These are phyloP conservation scores for Camelus dromedarius DNA, from an alignment of 2,113 vertebrate species.

Conservation along the genomic window DNA sequence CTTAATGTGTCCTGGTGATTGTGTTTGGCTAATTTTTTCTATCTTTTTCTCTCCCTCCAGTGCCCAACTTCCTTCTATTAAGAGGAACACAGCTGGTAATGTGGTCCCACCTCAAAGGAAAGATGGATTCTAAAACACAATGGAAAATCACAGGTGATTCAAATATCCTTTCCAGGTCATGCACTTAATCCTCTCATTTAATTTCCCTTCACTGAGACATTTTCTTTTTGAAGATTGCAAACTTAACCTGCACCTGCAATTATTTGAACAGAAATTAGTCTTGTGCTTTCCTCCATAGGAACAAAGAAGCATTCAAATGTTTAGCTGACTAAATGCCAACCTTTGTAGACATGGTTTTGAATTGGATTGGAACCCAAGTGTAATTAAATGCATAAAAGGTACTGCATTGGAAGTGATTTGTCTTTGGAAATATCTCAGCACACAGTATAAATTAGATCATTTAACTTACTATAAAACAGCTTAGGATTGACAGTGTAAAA, in stretches of 20 bases:
- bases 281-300: conserved; percentile 51
- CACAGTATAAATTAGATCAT: conserved; percentile 60
- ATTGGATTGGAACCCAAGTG: conserved; percentile 59
- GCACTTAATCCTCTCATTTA: conserved; percentile 73
- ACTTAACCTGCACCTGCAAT: conserved; percentile 74
- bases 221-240: conserved; percentile 70
- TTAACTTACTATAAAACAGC: conserved; percentile 19
- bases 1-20: conserved; percentile 4
- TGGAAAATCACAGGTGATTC: conserved; percentile 61
- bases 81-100: conserved; percentile 35
- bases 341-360: conserved; percentile 63
- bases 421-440: conserved; percentile 53
- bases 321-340: conserved; percentile 71
- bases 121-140: conserved; percentile 64
- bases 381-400: conserved; percentile 69
- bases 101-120: conserved; percentile 11
- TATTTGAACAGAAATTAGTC: conserved; percentile 73
- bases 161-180: conserved; percentile 64
- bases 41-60: neutral
- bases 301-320: conserved; percentile 68
- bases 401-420: conserved; percentile 52
- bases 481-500: neutral
- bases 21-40: conserved; percentile 34
- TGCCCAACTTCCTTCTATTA: neutral
- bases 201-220: conserved; percentile 68